A percentile compares a stretch with the other conserved stretches of the same genome.
Evolutionary conservation across 2,888 invertebrate species (phyloP).

Genomic region (Lasius platythorax): DNA sequence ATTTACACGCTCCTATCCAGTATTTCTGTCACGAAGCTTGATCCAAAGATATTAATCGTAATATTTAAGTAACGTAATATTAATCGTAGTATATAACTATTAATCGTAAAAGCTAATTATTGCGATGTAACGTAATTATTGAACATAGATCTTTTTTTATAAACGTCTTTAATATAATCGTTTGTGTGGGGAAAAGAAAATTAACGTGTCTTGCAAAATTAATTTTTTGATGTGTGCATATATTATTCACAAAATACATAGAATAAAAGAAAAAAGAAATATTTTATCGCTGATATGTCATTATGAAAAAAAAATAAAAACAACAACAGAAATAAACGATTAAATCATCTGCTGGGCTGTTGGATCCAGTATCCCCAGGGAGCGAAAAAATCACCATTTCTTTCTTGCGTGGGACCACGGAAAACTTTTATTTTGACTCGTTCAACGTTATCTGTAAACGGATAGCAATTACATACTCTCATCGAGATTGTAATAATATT

Average conservation of each 20-base stretch:
- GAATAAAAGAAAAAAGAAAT: background rate
- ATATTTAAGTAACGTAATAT: too few species aligned
- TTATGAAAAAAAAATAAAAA: background rate
- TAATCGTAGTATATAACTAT: background rate
- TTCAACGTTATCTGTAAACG: constrained; percentile 73
- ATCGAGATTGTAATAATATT: background rate
- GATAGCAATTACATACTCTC: background rate
- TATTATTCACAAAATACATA: background rate
- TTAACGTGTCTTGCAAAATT: background rate
- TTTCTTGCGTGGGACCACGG: constrained; percentile 80
- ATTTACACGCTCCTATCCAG: background rate
- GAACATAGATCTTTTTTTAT: background rate
- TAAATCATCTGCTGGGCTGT: constrained; percentile 73
- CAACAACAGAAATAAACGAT: background rate
- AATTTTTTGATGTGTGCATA: background rate
- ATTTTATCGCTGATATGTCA: background rate
- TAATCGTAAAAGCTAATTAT: background rate
- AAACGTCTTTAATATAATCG: background rate
- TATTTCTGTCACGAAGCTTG: background rate
- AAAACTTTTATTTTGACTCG: constrained; percentile 84
- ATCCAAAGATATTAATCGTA: too few species aligned
- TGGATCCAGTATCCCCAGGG: constrained; percentile 84
- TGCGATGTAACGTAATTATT: background rate
- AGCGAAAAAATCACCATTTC: constrained; percentile 78
- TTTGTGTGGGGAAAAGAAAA: background rate